phyloP scores from a whole-genome alignment of 2,113 vertebrate genomes.

The Gadus chalcogrammus region DNA sequence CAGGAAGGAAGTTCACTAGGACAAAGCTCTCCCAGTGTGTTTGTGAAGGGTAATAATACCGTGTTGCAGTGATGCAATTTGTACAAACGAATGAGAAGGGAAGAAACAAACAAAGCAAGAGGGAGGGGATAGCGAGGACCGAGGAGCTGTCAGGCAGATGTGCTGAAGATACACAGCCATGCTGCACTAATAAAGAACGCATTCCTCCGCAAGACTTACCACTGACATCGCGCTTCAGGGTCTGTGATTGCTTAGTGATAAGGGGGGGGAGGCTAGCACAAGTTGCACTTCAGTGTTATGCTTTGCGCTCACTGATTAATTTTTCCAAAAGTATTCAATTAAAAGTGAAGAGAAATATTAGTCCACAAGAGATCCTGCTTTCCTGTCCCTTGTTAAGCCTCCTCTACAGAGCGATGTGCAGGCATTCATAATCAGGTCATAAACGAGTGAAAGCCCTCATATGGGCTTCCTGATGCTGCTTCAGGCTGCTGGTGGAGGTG shows the following conservation, averaged over 20 bases:
- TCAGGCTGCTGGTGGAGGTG: not conserved
- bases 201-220: constrained; percentile 54
- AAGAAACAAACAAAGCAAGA: constrained; percentile 17
- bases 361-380: not conserved
- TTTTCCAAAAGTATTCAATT: not conserved
- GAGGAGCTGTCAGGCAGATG: constrained; percentile 56
- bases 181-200: constrained; percentile 56
- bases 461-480: not conserved
- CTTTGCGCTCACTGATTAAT: not conserved
- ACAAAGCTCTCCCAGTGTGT: no score
- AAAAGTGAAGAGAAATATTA: not conserved
- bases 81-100: not conserved
- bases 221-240: constrained; percentile 28
- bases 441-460: constrained; percentile 6
- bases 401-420: not conserved
- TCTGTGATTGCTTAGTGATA: constrained; percentile 19
- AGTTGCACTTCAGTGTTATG: constrained; percentile 12
- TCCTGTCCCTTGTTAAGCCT: not conserved
- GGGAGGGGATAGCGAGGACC: not conserved
- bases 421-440: not conserved
- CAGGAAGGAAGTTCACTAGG: no score
- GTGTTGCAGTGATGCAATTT: not conserved
- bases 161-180: constrained; percentile 51
- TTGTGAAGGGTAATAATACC: no score
- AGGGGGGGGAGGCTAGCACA: constrained; percentile 8